Evolutionary conservation across 2,888 invertebrate genomes (phyloP), one percentile per base, ranked within the genome.

Genomic region (Sinhomidia bicolor): DNA sequence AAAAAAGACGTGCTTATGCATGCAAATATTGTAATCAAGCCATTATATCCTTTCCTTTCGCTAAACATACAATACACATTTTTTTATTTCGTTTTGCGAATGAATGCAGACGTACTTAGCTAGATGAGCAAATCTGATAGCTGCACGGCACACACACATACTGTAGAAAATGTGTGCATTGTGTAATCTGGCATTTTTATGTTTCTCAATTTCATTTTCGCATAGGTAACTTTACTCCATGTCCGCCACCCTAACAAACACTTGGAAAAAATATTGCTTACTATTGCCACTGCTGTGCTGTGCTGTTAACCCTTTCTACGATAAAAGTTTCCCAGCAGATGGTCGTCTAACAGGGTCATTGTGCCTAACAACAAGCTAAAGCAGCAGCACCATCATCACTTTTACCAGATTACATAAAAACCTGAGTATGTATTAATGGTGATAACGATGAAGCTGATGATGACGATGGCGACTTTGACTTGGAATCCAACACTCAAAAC

Each of bases 261-360:
- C 54, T 17, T 23, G 0, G 9, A 47, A 57, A 65, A 65, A 14
- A n/a, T 17, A 9, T 87, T 71, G 17, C 44, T 78, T 78, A 60
- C 36, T 85, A 23, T 29, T 60, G 32, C 60, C 20, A n/a, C n/a
- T n/a, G n/a, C n/a, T n/a, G n/a, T n/a, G n/a, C n/a, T n/a, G n/a
- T n/a, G n/a, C n/a, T n/a, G n/a, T n/a, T n/a, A n/a, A n/a, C n/a
- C n/a, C n/a, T n/a, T n/a, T 20, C 12, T 51, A 17, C 36, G 78
- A 20, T 79, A 54, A 78, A 47, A 62, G 74, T 82, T 47, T 82
- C 78, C 41, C 79, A 78, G 80, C 88, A 88, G 88, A 84, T 88
- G 88, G 84, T 71, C 83, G 84, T 68, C 88, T 79, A 84, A 84
- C 60, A 84, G 88, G 88, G 88, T 88, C 88, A 88, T 80, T 84